Evolutionary conservation across 2,113 vertebrate genomes (phyloP), one percentile per base, ranked within the genome.

Genomic region (Parotia lawesii): DNA sequence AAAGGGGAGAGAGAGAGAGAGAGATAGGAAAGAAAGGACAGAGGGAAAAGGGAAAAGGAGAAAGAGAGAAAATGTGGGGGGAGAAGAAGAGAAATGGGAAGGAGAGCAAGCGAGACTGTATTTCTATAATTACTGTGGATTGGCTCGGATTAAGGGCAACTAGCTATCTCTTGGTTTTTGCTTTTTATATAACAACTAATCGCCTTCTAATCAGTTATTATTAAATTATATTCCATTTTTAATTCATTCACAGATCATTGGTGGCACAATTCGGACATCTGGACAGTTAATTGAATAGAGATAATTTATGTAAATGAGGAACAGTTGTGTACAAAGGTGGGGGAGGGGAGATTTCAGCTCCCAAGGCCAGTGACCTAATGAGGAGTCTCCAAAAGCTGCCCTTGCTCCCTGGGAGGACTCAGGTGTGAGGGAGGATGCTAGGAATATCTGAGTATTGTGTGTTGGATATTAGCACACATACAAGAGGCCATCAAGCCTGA

Each of bases 241-340:
- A 98, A 98, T 98, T 98, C 97, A 98, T 98, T 98, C 97, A 98
- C 97, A 98, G 98, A 98, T 98, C 98, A 98, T 98, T 98, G 97
- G 98, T 97, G 98, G 98, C 98, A 98, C 98, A 97, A 97, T 98
- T 98, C n/a, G 98, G 98, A 99, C 99, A 99, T 99, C 99, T 99
- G 99, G 99, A 97, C 98, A 93, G 97, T 98, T 98, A 98, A 99
- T 98, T 98, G 98, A 97, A 97, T 95, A 97, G 97, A 98, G 98
- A 98, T 98, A 98, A 98, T 99, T 98, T 99, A 99, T 99, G 99
- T 98, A 99, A 99, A 99, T 99, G 98, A 98, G 98, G 93, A 98
- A 96, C 96, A 98, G 98, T 98, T 98, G 97, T 97, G 96, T 97
- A 97, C 98, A 97, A 97, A 96, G 91, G 82, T 91, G 96, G 97